Conservation (phyloP, 2,888 invertebrate genomes). For the Xylota sylvarum region DNA sequence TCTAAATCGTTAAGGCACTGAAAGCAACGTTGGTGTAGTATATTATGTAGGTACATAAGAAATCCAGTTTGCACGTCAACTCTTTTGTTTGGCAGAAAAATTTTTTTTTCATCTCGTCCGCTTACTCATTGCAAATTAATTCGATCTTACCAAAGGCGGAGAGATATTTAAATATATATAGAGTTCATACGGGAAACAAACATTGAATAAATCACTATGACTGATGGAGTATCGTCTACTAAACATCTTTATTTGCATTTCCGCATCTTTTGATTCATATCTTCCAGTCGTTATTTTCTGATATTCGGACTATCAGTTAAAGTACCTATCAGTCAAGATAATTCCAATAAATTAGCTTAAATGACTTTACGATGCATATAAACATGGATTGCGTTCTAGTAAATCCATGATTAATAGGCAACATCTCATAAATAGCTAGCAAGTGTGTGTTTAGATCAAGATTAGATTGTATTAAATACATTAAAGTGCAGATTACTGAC, state of each 20-base stretch:
- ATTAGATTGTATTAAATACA: not conserved
- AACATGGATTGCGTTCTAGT: not conserved
- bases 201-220: not conserved
- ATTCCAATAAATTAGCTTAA: conserved; percentile 4
- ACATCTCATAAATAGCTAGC: not conserved
- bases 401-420: not conserved
- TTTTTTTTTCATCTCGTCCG: not conserved
- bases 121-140: not conserved
- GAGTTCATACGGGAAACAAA: not conserved
- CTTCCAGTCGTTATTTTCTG: not conserved
- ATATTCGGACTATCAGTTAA: not conserved
- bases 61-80: conserved; percentile 35
- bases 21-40: conserved; percentile 12
- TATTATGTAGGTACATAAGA: conserved; percentile 9
- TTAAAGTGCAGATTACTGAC: conserved; percentile 16
- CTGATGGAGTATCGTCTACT: not conserved
- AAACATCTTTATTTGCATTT: not conserved
- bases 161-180: not conserved
- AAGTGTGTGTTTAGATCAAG: not conserved
- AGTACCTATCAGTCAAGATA: not conserved
- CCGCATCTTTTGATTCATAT: conserved; percentile 11
- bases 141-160: not conserved
- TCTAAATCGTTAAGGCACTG: conserved; percentile 25
- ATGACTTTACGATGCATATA: not conserved
- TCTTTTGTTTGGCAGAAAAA: conserved; percentile 33